A percentile compares a stretch with the other conserved stretches of the same genome.
These are phyloP conservation scores for Bergia sp. DNA, from an alignment of 92 coral and sea anemone species.

Conservation along the genomic window DNA sequence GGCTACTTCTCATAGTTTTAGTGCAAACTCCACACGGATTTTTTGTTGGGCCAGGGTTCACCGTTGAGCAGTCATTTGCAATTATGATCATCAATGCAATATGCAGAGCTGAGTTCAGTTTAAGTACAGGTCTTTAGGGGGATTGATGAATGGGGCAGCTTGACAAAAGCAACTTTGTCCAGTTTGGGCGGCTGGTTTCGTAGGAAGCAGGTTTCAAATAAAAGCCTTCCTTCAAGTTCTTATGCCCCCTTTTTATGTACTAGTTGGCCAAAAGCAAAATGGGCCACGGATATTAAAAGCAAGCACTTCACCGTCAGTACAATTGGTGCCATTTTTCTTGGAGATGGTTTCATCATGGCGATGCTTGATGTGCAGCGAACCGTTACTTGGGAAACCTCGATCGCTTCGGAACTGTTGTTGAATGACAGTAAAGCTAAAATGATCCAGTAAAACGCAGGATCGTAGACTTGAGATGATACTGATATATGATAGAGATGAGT, in stretches of 20 bases:
- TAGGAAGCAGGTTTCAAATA: background rate
- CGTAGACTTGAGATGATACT: too few species aligned
- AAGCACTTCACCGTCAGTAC: background rate
- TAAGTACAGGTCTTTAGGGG: background rate
- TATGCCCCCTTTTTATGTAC: background rate
- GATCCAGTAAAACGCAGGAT: too few species aligned
- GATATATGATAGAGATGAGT: too few species aligned
- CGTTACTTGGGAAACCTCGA: too few species aligned
- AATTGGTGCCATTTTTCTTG: background rate
- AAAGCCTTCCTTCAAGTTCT: background rate
- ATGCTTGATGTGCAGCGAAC: too few species aligned
- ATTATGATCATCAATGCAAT: background rate
- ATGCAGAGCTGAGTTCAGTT: background rate
- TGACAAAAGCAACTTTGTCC: background rate
- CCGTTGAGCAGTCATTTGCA: background rate
- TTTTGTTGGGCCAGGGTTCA: background rate
- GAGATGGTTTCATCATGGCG: too few species aligned
- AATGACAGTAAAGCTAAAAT: too few species aligned
- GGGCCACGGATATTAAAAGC: background rate
- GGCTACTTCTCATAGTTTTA: background rate
- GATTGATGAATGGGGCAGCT: background rate
- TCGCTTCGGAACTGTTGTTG: too few species aligned
- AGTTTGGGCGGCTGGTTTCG: background rate
- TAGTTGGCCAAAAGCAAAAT: background rate
- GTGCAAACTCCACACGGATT: background rate